Evolutionary conservation across 2,888 invertebrate genomes (phyloP).

Genomic region (Volucella zonaria): DNA sequence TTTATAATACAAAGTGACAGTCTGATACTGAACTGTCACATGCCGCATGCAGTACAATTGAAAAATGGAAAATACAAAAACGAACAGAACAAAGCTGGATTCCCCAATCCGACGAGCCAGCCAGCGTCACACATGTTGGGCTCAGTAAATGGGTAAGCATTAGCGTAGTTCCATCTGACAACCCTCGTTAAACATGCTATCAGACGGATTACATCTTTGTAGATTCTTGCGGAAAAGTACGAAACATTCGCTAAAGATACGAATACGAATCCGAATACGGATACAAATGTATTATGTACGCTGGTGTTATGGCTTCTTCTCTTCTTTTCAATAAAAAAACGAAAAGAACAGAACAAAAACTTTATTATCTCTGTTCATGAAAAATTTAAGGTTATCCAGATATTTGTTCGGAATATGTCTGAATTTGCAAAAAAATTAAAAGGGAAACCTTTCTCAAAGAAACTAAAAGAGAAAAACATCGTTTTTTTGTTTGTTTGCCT

Average conservation of each 20-base stretch:
- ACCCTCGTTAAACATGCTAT: slow-evolving; percentile 50
- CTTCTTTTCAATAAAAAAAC: neutral
- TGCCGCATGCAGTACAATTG: slow-evolving; percentile 24
- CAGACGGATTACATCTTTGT: slow-evolving; percentile 51
- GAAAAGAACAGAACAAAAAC: neutral
- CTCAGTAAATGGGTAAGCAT: neutral
- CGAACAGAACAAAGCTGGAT: neutral
- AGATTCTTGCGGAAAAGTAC: slow-evolving; percentile 48
- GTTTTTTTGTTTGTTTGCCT: too few species aligned
- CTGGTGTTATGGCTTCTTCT: neutral
- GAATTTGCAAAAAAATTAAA: slow-evolving; percentile 3
- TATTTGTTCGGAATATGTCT: slow-evolving; percentile 23
- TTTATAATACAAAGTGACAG: slow-evolving; percentile 42
- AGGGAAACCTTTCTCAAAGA: neutral
- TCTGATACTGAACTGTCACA: slow-evolving; percentile 46
- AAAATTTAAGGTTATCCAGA: slow-evolving; percentile 28
- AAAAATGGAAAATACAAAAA: slow-evolving; percentile 11
- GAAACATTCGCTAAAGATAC: slow-evolving; percentile 25
- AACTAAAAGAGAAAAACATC: too few species aligned
- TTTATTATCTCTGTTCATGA: slow-evolving; percentile 35
- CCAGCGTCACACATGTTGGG: slow-evolving; percentile 33
- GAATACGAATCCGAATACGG: neutral
- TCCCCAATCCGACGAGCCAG: slow-evolving; percentile 6
- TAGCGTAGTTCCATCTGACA: slow-evolving; percentile 28
- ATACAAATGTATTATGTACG: neutral